Percentiles rank a stretch among this genome's conserved stretches.
These are phyloP conservation scores for Drosophila pectinifera DNA, from an alignment of 1,140 invertebrate genomes.

Conservation along the genomic window DNA sequence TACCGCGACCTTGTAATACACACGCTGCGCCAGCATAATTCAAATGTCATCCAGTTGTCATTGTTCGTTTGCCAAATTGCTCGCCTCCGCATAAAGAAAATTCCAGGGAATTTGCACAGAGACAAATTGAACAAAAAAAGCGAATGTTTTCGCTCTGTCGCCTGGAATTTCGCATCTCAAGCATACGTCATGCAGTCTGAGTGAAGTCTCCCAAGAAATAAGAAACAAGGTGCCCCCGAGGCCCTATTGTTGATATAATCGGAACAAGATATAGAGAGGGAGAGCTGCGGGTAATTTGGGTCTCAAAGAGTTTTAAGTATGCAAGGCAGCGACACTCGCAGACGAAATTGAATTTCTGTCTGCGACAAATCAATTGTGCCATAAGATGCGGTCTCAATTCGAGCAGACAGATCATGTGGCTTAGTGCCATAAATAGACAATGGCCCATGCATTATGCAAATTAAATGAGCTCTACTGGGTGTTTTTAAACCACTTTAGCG, in stretches of 20 bases:
- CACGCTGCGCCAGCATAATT: constrained; percentile 45
- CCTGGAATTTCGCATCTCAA: constrained; percentile 42
- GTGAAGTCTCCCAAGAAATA: constrained; percentile 31
- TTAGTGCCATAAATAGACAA: constrained; percentile 12
- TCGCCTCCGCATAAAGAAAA: constrained; percentile 10
- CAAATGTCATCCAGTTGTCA: constrained; percentile 58
- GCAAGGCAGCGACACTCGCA: constrained; percentile 26
- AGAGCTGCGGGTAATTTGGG: constrained; percentile 31
- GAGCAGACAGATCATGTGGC: constrained; percentile 2
- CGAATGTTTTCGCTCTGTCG: constrained; percentile 19
- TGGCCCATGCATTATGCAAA: constrained; percentile 1
- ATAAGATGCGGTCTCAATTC: constrained; percentile 1
- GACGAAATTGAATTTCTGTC: constrained; percentile 35
- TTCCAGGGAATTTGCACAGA: constrained; percentile 6
- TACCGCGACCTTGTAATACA: constrained; percentile 47
- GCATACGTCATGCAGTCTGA: constrained; percentile 58
- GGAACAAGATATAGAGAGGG: not conserved
- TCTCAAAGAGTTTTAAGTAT: constrained; percentile 38
- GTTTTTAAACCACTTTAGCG: constrained; percentile 5
- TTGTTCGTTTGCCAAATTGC: constrained; percentile 47
- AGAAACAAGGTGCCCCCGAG: not conserved
- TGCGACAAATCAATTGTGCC: constrained; percentile 23
- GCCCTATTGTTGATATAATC: constrained; percentile 9
- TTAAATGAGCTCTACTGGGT: constrained; percentile 8
- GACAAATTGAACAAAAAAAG: not conserved